Base-by-base conservation (phyloP, 1,140 invertebrate genomes). In the Bombus sylvicola region DNA sequence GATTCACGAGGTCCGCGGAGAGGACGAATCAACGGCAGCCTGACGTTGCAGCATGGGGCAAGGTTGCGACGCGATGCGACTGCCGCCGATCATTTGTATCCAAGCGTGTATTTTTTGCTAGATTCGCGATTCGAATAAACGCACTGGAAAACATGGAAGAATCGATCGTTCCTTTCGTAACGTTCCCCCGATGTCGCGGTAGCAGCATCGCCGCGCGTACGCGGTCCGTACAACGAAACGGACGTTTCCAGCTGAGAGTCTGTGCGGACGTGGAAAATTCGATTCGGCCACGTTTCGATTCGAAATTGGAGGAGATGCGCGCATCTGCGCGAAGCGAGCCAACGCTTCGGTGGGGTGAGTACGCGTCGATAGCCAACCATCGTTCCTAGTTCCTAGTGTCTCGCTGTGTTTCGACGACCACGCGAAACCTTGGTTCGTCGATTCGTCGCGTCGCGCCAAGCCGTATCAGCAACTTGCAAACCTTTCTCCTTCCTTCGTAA, bases 291-390 rank as follows among this genome's bases (percentile, higher is more conserved):
- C 53, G 80, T 81, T 43, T 57, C 66, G 9, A 31, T 47, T 75
- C 39, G 71, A 75, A 64, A 71, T 72, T 71, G 25, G 66, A n/a
- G n/a, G 22, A 68, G 25, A 68, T 68, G 47, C 39, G 57, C 57
- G 81, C 71, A 74, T 37, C 81, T 82, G 81, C 81, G 81, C 57
- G 39, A n/a, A 47, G 10, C 71, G 39, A 22, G 22, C 5, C n/a
- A 12, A 37, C 22, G 22, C 39, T 39, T 64, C 69, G 53, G 53
- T 43, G 22, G 57, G 5, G 57, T 81, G 71, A 39, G 13, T 22
- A 68, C 66, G 41, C 74, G 66, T 68, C 81, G 68, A 34, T 80
- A 82, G 18, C 37, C 28, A n/a, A 37, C 34, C 59, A 28, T 28
- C 43, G 31, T 28, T 80, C 57, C 47, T 31, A 31, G 28, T 28